A percentile compares a stretch with the other conserved stretches of the same genome.
Evolutionary conservation across 2,888 invertebrate genomes (phyloP).

Genomic region (Yponomeuta cagnagella): DNA sequence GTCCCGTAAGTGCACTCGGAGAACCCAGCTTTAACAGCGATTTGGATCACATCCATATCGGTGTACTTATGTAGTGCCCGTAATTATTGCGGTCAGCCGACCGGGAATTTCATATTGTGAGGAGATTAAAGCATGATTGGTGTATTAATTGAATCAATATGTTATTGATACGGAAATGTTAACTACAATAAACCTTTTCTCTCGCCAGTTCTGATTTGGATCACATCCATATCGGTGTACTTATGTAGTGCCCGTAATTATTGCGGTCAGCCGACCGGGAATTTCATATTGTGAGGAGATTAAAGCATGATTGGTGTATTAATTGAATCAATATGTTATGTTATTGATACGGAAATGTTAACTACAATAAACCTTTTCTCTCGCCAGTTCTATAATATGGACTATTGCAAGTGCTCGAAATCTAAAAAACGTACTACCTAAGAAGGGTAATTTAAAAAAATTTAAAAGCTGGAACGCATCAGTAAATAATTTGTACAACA

Average conservation of each 20-base stretch:
- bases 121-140: neutral
- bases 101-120: neutral
- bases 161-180: neutral
- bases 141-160: slow-evolving; percentile 1
- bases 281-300: neutral
- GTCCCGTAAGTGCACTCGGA: neutral
- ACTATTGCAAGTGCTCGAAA: no score
- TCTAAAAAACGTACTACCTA: no score
- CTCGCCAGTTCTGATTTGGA: no score
- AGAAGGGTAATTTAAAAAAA: no score
- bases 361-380: neutral
- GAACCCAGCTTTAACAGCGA: neutral
- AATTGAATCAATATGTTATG: neutral
- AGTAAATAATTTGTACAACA: no score
- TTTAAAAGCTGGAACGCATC: no score
- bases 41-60: neutral
- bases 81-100: slow-evolving; percentile 1
- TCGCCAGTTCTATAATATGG: no score
- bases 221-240: neutral
- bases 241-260: neutral
- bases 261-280: neutral
- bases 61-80: neutral
- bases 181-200: neutral
- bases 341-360: neutral
- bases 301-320: neutral